A percentile compares a stretch with the other conserved stretches of the same genome.
Evolutionary conservation across 2,888 invertebrate species (phyloP).

Genomic region (Lordiphosa andalusiaca): DNA sequence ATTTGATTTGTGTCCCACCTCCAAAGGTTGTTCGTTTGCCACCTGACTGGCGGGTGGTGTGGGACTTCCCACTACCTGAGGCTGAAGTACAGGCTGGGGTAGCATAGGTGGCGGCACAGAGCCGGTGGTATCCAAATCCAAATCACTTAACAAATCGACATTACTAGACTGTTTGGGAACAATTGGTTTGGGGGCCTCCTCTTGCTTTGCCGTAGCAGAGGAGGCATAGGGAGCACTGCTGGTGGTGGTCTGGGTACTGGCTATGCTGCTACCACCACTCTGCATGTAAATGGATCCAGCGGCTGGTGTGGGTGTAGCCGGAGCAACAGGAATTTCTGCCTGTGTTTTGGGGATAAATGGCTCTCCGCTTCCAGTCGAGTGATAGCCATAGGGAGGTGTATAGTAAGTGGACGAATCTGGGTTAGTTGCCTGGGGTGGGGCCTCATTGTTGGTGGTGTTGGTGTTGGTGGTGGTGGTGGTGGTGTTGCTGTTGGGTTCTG

Average conservation of each 20-base stretch:
- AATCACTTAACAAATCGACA: slow-evolving; percentile 88
- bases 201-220: slow-evolving; percentile 26
- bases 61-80: slow-evolving; percentile 62
- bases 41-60: slow-evolving; percentile 56
- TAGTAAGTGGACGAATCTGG: slow-evolving; percentile 65
- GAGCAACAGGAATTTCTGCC: slow-evolving; percentile 21
- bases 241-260: slow-evolving; percentile 77
- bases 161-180: slow-evolving; percentile 78
- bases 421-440: slow-evolving; percentile 4
- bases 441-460: too few relatives aligned
- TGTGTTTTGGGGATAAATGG: slow-evolving; percentile 18
- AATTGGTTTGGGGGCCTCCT: slow-evolving; percentile 8
- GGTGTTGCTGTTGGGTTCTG: slow-evolving; percentile 14
- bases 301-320: slow-evolving; percentile 4
- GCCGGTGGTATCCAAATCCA: slow-evolving; percentile 88
- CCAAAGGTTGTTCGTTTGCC: background rate
- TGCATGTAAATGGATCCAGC: slow-evolving; percentile 75
- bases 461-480: slow-evolving; percentile 6
- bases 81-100: slow-evolving; percentile 73
- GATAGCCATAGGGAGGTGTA: slow-evolving; percentile 78
- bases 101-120: slow-evolving; percentile 64
- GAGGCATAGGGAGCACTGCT: slow-evolving; percentile 74
- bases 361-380: slow-evolving; percentile 50
- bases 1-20: slow-evolving; percentile 4
- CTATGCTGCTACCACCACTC: slow-evolving; percentile 73